Conservation (phyloP, 2,113 vertebrate species). For the Hemichromis elongatus region DNA sequence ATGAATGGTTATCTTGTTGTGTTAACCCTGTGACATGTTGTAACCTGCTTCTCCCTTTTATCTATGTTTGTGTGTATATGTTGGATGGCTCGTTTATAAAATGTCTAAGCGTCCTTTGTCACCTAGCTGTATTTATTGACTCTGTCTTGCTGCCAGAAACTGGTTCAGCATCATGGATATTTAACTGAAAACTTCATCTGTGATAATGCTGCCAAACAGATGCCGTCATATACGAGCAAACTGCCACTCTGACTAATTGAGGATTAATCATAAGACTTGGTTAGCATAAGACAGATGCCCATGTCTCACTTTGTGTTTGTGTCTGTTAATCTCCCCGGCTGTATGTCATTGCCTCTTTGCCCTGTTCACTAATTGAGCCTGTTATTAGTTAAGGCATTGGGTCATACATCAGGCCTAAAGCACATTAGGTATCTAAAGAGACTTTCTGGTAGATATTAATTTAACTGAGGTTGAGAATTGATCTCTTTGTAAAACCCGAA, state of each 20-base stretch:
- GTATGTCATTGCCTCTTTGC: neutral
- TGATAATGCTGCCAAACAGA: constrained; percentile 17
- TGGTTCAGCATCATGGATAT: constrained; percentile 15
- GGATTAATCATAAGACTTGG: constrained; percentile 25
- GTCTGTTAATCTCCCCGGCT: neutral
- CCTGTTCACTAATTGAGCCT: neutral
- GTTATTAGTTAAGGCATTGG: neutral
- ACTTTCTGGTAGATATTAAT: neutral
- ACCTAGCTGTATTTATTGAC: constrained; percentile 15
- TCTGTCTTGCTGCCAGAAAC: neutral
- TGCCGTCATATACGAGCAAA: constrained; percentile 22
- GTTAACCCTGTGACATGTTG: neutral
- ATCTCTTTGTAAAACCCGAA: neutral
- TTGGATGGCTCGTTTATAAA: neutral
- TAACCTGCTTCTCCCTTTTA: neutral
- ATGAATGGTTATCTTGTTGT: neutral
- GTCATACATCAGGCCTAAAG: neutral
- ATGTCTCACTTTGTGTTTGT: neutral
- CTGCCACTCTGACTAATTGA: constrained; percentile 30
- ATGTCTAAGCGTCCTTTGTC: neutral
- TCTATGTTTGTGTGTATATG: neutral
- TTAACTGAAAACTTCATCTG: constrained; percentile 34
- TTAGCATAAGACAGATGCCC: neutral
- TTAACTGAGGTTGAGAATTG: neutral
- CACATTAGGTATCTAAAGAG: neutral